Percentiles rank a stretch among this genome's conserved stretches.
phyloP scores from a whole-genome alignment of 2,888 invertebrate genomes.

The Ischnura elegans region DNA sequence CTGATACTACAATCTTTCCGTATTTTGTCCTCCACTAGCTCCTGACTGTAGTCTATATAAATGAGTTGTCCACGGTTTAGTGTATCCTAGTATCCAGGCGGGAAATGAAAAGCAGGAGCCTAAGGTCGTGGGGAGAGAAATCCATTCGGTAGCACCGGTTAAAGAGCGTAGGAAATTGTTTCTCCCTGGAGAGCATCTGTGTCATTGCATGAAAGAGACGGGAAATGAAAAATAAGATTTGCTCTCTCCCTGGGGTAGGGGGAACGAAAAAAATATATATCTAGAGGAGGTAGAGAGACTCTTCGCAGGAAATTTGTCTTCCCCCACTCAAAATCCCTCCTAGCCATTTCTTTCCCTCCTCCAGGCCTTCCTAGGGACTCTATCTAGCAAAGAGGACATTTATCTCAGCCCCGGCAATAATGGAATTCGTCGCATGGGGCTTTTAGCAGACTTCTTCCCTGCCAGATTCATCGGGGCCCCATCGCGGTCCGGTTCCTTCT shows the following conservation, averaged over 20 bases:
- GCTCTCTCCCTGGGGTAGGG: not conserved
- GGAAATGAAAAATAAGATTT: not conserved
- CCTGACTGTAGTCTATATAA: too few relatives aligned
- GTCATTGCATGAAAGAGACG: not conserved
- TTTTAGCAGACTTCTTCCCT: not conserved
- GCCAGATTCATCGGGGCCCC: not conserved
- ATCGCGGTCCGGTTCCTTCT: not conserved
- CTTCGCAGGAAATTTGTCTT: constrained; percentile 10
- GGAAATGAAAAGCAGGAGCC: not conserved
- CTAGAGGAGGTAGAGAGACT: not conserved
- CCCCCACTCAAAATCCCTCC: not conserved
- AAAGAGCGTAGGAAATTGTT: constrained; percentile 40
- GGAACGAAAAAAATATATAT: not conserved
- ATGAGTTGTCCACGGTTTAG: too few relatives aligned
- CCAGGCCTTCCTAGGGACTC: not conserved
- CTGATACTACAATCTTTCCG: too few relatives aligned
- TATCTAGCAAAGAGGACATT: not conserved
- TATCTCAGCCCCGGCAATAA: not conserved
- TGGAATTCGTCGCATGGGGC: not conserved
- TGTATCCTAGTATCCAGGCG: not conserved
- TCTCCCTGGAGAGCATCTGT: not conserved
- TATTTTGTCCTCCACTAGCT: too few relatives aligned
- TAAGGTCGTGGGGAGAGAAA: not conserved
- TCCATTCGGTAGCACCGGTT: not conserved
- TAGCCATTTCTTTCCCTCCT: not conserved